Evolutionary conservation across 1,140 invertebrate genomes (phyloP).

Genomic region (Papilio dardanus): DNA sequence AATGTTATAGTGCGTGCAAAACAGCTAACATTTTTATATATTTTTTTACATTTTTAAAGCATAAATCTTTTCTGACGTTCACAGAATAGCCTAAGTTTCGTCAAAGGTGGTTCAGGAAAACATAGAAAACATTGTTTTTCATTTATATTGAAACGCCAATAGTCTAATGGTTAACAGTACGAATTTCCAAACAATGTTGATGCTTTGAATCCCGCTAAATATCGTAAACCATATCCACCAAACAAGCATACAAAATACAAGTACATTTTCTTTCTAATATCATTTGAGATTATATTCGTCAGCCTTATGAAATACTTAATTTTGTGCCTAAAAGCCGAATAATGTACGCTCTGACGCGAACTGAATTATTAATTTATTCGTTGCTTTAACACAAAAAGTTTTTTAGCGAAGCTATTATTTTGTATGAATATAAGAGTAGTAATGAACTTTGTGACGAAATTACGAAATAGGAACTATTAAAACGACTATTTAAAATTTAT

Average conservation of each 20-base stretch:
- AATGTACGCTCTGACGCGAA: conserved; percentile 20
- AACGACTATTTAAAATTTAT: not conserved
- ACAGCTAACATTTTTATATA: not conserved
- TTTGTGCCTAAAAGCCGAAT: conserved; percentile 20
- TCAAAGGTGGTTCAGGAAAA: not conserved
- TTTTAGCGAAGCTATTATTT: not conserved
- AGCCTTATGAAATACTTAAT: conserved; percentile 14
- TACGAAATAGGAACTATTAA: not conserved
- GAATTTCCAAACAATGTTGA: no score
- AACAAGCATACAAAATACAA: no score
- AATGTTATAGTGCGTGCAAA: not conserved
- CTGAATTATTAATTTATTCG: conserved; percentile 27
- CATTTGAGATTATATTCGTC: conserved; percentile 1
- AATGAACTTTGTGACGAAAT: not conserved
- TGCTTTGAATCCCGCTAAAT: no score
- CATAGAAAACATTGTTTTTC: no score
- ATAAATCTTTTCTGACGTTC: not conserved
- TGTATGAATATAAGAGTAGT: not conserved
- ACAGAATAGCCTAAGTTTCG: not conserved
- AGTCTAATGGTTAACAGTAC: no score
- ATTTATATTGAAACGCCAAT: no score
- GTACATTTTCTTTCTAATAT: no score
- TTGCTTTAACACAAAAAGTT: conserved; percentile 30
- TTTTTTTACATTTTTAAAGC: not conserved
- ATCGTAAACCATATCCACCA: no score